Base-by-base conservation (phyloP, 1,140 invertebrate species). In the Caerostris extrusa region DNA sequence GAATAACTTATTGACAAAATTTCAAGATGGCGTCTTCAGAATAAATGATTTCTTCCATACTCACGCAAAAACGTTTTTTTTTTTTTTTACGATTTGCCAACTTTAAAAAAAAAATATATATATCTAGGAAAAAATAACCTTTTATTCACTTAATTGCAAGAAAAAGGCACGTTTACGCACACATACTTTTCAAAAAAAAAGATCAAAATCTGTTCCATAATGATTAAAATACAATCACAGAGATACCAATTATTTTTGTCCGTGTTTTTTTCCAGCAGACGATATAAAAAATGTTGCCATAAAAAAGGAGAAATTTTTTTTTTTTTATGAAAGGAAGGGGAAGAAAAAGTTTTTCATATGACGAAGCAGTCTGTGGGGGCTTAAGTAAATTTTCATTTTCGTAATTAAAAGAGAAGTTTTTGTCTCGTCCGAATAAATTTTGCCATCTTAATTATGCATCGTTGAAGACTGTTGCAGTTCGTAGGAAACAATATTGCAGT, bases 391-490 rank as follows among this genome's bases (percentile, higher is more conserved):
- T 77, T 77, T 77, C 34, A 7, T 77, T 77, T 50, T 77, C 50
- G 71, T 50, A 77, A 77, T 77, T 77, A 77, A 77, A n/a, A 77
- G 71, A 77, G 34, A 77, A 53, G 71, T 12, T 53, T 77, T 50
- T 34, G 71, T 67, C 50, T 53, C 3, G 71, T 12, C 53, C 53
- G 34, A 50, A 53, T 50, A 50, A 77, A 50, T 77, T 77, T 77
- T 77, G 71, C 10, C 10, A 50, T 50, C 12, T 77, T 53, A 77
- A 77, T 77, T 77, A 77, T 77, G 71, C 34, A 77, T 77, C 12
- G 17, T 17, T 64, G 4, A 17, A 64, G 17, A 64, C 17, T 4
- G 12, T 17, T 8, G 61, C 4, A 64, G 17, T 64, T 14, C 12
- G 61, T 14, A 64, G 12, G 61, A 10, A 5, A 5, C 61, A 64